These are phyloP conservation scores for Triplophysa dalaica DNA, from an alignment of 2,113 vertebrate genomes.

Conservation along the genomic window DNA sequence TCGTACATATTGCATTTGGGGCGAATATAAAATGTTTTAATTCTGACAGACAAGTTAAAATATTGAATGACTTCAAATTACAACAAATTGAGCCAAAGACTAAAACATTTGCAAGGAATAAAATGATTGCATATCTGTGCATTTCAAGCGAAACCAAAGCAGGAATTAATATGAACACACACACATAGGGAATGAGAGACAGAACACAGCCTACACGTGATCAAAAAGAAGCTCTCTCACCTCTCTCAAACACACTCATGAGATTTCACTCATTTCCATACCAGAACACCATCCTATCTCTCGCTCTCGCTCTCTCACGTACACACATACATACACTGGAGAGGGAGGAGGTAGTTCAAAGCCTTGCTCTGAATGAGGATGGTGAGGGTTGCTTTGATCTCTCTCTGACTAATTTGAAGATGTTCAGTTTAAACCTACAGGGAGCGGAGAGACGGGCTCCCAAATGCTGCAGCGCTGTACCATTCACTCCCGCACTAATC, in stretches of 20 bases:
- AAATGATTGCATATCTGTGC: neutral
- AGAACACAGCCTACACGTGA: slow-evolving; percentile 34
- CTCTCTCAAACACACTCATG: slow-evolving; percentile 51
- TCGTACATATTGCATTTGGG: too few relatives aligned
- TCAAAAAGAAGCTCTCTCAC: slow-evolving; percentile 54
- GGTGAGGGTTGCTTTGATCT: slow-evolving; percentile 84
- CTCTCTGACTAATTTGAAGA: slow-evolving; percentile 83
- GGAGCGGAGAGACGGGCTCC: slow-evolving; percentile 73
- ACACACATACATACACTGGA: slow-evolving; percentile 41
- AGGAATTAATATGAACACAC: slow-evolving; percentile 12
- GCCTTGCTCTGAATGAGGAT: slow-evolving; percentile 77
- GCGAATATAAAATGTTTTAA: neutral
- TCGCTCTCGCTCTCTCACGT: slow-evolving; percentile 24
- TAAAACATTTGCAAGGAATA: slow-evolving; percentile 5
- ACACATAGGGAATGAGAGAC: slow-evolving; percentile 6
- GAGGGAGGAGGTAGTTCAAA: slow-evolving; percentile 78
- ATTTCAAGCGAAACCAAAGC: neutral
- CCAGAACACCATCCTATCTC: slow-evolving; percentile 46
- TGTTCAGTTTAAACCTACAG: slow-evolving; percentile 81
- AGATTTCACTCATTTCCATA: slow-evolving; percentile 58
- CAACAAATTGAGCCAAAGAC: neutral
- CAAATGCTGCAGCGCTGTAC: slow-evolving; percentile 78
- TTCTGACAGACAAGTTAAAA: neutral
- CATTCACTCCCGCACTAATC: slow-evolving; percentile 65
- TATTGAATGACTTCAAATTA: neutral